Evolutionary conservation across 1,140 invertebrate species (phyloP).

Genomic region (Achatina immaculata): DNA sequence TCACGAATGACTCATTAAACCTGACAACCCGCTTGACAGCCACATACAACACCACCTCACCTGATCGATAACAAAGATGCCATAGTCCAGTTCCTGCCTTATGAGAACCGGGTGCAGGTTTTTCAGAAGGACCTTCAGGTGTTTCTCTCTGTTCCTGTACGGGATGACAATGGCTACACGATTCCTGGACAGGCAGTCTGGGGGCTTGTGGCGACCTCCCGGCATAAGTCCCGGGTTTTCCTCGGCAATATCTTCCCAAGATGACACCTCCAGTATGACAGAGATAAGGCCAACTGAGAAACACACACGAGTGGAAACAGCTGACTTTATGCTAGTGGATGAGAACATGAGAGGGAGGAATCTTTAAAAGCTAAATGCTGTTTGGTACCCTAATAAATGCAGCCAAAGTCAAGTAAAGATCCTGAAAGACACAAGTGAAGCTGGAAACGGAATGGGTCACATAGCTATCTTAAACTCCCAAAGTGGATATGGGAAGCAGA

Average conservation of each 20-base stretch:
- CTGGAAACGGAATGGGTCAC: too few relatives aligned
- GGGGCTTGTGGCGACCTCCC: constrained; percentile 55
- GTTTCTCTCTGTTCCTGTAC: constrained; percentile 53
- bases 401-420: too few relatives aligned
- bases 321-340: too few relatives aligned
- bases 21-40: too few relatives aligned
- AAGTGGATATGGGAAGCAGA: too few relatives aligned
- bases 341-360: too few relatives aligned
- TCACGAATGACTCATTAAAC: too few relatives aligned
- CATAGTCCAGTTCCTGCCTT: constrained; percentile 58
- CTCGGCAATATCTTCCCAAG: constrained; percentile 39
- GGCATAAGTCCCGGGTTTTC: constrained; percentile 43
- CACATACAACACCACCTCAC: constrained; percentile 38
- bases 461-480: too few relatives aligned
- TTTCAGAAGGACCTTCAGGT: constrained; percentile 56
- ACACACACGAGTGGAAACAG: too few relatives aligned
- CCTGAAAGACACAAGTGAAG: too few relatives aligned
- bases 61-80: constrained; percentile 57
- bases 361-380: too few relatives aligned
- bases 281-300: constrained; percentile 37
- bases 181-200: constrained; percentile 47
- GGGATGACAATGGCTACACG: constrained; percentile 58
- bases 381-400: too few relatives aligned
- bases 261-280: constrained; percentile 26
- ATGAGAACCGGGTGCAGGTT: constrained; percentile 59